These are phyloP conservation scores for Megalops atlanticus DNA, from an alignment of 2,113 vertebrate species.

Conservation along the genomic window DNA sequence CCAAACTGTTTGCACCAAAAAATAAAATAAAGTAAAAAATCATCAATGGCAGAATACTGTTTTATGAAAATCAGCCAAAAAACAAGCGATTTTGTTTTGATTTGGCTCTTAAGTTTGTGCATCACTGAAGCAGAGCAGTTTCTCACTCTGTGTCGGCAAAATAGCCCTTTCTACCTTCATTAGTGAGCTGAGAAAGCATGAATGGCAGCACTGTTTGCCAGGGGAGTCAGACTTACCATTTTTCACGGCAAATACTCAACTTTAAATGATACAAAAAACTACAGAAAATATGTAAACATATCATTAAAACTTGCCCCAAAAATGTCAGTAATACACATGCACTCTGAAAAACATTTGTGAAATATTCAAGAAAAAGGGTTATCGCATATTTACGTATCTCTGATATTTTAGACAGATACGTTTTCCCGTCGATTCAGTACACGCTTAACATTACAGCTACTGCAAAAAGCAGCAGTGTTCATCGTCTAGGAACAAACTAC, in stretches of 20 bases:
- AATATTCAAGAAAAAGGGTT: background rate
- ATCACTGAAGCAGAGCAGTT: constrained; percentile 7
- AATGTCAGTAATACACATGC: background rate
- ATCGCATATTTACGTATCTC: background rate
- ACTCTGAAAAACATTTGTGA: background rate
- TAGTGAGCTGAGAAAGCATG: background rate
- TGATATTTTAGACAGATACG: background rate
- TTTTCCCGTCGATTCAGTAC: background rate
- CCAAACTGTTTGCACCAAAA: background rate
- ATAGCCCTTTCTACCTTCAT: constrained; percentile 5
- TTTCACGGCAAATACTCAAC: background rate
- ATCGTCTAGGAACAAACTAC: background rate
- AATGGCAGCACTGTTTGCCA: constrained; percentile 11
- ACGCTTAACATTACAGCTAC: background rate
- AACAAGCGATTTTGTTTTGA: background rate
- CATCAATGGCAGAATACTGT: background rate
- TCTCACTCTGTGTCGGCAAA: background rate
- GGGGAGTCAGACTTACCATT: background rate
- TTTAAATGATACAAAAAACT: background rate
- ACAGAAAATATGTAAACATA: background rate
- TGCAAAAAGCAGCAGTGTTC: background rate
- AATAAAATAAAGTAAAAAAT: background rate
- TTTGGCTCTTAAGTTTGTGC: background rate
- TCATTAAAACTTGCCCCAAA: background rate
- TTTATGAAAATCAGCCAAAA: background rate